These are phyloP conservation scores for Hippopotamyrus pictus DNA, from an alignment of 2,797 vertebrate species.

Conservation along the genomic window DNA sequence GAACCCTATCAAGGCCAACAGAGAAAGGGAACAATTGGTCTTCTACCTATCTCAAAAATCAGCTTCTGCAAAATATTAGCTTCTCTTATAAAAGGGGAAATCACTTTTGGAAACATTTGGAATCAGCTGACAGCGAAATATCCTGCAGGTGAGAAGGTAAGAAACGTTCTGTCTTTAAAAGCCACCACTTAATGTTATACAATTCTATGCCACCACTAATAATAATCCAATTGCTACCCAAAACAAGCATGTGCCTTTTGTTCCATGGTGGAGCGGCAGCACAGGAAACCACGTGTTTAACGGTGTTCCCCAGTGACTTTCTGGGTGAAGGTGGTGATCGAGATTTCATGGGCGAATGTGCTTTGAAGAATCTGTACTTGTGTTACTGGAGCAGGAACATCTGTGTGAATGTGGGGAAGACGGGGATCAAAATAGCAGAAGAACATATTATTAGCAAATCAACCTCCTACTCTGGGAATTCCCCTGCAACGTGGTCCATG, in stretches of 20 bases:
- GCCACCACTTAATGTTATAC: not conserved
- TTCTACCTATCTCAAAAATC: not conserved
- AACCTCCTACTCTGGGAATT: not conserved
- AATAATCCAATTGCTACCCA: not conserved
- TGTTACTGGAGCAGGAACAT: not conserved
- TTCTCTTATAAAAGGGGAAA: not conserved
- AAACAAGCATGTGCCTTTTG: not conserved
- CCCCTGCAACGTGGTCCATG: not conserved
- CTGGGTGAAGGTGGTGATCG: not conserved
- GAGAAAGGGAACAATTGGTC: not conserved
- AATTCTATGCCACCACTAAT: not conserved
- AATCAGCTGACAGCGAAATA: not conserved
- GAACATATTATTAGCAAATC: not conserved
- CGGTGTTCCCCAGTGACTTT: not conserved
- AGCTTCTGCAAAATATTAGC: not conserved
- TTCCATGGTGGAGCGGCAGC: not conserved
- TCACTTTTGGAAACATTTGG: not conserved
- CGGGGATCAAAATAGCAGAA: not conserved
- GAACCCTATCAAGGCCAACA: not conserved
- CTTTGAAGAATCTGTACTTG: not conserved
- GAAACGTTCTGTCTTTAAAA: not conserved
- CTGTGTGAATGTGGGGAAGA: not conserved
- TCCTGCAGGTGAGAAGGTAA: not conserved
- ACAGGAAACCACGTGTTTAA: not conserved
- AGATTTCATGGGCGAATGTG: not conserved